Conservation (phyloP, 1,140 invertebrate species). For the Centruroides sculpturatus region DNA sequence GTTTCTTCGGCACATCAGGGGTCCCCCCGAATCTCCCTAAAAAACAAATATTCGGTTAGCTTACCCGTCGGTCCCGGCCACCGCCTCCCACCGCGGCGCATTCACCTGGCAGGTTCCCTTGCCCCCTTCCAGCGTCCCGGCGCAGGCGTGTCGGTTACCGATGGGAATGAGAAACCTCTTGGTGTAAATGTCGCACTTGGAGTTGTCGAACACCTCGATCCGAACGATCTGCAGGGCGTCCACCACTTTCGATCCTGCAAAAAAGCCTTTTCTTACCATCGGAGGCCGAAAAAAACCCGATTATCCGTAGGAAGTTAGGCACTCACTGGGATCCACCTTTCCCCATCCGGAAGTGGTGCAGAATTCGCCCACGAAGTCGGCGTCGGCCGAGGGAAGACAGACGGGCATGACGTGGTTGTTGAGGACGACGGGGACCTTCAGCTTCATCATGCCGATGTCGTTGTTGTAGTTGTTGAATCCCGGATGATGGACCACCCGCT, state of each 20-base stretch:
- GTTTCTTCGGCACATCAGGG: conserved; percentile 33
- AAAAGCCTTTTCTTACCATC: neutral
- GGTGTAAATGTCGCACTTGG: conserved; percentile 21
- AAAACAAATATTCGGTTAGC: neutral
- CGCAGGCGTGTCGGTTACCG: conserved; percentile 12
- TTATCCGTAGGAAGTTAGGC: neutral
- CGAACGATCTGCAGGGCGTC: conserved; percentile 39
- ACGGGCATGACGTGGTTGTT: conserved; percentile 18
- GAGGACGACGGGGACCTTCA: conserved; percentile 46
- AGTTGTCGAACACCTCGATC: conserved; percentile 44
- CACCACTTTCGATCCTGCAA: conserved; percentile 18
- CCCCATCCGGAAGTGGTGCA: conserved; percentile 63
- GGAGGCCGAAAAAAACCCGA: neutral
- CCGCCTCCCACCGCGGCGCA: neutral
- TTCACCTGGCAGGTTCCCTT: conserved; percentile 16
- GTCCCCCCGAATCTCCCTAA: conserved; percentile 60
- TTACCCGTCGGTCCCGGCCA: neutral
- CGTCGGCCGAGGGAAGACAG: conserved; percentile 34
- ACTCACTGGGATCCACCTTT: conserved; percentile 22
- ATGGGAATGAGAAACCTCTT: conserved; percentile 12
- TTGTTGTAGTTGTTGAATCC: conserved; percentile 22
- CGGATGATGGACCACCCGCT: conserved; percentile 16
- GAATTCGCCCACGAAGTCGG: conserved; percentile 26
- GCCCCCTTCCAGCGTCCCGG: conserved; percentile 13
- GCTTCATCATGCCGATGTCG: conserved; percentile 56